Base-by-base conservation (phyloP, 2,888 invertebrate genomes). In the Cephus spinipes region DNA sequence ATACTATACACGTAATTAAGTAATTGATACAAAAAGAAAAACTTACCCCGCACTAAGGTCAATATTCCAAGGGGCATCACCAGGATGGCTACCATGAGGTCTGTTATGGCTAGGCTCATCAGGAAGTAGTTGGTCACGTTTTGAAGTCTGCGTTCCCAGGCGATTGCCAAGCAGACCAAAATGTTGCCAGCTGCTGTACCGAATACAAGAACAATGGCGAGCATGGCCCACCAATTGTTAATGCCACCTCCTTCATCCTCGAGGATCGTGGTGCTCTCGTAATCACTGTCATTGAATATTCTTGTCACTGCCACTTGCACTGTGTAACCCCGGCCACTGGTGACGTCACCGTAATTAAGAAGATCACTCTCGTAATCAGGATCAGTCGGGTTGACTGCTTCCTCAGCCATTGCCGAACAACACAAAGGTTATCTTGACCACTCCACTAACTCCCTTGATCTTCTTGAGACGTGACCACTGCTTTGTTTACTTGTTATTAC, bases 41-140 rank as follows among this genome's bases (percentile, higher is more conserved):
- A 87, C 95, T 95, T 92, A 97, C 97, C 97, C 93, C 94, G 93
- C 30, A 97, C 95, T 79, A 97, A 92, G 11, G 96, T 96, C 82
- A 97, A 92, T 86, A 97, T 97, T 76, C 98, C 97, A 82, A 98
- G 93, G 1, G 99, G 99, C 99, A 99, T 99, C 83, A 99, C 99
- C 85, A 98, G 93, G 34, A 98, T 94, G 73, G 98, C 98, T 2
- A 99, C 98, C 93, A 99, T 95, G 75, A 98, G 94, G 92, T 99
- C 99, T 23, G 98, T 98, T 84, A 98, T 96, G 77, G 98, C 98
- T 89, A 99, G 92, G 9, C 98, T 98, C 95, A 98, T 96, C 88
- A 99, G 94, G 90, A 99, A 99, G 92, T 98, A 98, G 92, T 99
- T 99, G 87, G 98, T 99, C 80, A 98, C 98, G 93, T 98, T 99